phyloP scores from a whole-genome alignment of 2,113 vertebrate species.

The Tychaedon coryphoeus region DNA sequence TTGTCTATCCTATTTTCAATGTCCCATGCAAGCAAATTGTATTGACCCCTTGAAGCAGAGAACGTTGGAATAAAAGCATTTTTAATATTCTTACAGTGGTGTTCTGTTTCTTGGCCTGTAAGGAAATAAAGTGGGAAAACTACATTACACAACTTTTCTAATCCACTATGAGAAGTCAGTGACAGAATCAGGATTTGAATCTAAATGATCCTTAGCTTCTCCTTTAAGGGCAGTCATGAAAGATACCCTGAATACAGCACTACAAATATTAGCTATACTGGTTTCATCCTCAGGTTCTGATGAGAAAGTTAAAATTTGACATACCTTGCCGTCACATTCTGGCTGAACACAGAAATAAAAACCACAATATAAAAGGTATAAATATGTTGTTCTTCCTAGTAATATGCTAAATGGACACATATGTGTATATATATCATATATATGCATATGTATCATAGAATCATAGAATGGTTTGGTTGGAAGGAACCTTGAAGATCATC shows the following conservation, averaged over 20 bases:
- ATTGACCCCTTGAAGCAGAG: not conserved
- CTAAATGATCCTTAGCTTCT: not conserved
- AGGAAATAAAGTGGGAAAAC: not conserved
- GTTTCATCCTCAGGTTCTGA: not conserved
- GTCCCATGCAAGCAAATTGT: not conserved
- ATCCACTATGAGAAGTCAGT: not conserved
- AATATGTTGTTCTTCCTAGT: not conserved
- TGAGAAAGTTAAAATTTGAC: not conserved
- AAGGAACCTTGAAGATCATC: no score
- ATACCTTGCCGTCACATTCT: not conserved
- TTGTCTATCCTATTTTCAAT: not conserved
- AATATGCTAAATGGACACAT: not conserved
- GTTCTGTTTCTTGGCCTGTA: not conserved
- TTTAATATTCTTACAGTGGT: not conserved
- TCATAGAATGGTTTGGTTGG: not conserved
- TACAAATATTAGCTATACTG: not conserved
- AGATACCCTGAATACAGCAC: not conserved
- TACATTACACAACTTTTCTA: not conserved
- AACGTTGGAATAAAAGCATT: not conserved
- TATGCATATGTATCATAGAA: not conserved
- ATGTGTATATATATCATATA: not conserved
- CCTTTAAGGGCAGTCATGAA: not conserved
- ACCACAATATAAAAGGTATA: not conserved
- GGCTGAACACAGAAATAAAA: not conserved
- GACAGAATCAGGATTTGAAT: not conserved